Percentiles rank a stretch among this genome's conserved stretches.
Evolutionary conservation across 1,140 invertebrate species (phyloP).

Genomic region (Aphaenogaster rudis): DNA sequence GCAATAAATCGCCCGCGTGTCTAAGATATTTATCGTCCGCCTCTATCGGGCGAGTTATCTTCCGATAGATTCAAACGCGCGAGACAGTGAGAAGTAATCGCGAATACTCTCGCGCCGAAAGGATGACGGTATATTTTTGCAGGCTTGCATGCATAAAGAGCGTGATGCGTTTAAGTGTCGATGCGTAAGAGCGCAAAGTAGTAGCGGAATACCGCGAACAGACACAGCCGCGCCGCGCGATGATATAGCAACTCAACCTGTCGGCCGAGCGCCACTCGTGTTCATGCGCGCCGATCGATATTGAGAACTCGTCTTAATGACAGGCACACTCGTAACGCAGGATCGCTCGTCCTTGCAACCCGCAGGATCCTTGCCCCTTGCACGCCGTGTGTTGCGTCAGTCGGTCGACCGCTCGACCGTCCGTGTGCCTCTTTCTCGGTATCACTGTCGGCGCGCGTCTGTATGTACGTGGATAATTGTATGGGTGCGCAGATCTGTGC

Average conservation of each 20-base stretch:
- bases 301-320: constrained; percentile 80
- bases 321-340: constrained; percentile 69
- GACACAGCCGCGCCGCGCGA: constrained; percentile 4
- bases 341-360: constrained; percentile 81
- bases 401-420: constrained; percentile 66
- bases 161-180: constrained; percentile 37
- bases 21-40: constrained; percentile 19
- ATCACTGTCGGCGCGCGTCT: background rate
- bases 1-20: constrained; percentile 2
- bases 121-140: constrained; percentile 15
- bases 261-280: constrained; percentile 26
- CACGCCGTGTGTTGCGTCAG: constrained; percentile 78
- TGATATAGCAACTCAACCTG: constrained; percentile 28
- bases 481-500: background rate
- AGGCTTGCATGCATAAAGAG: constrained; percentile 27
- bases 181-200: constrained; percentile 55
- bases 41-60: constrained; percentile 33
- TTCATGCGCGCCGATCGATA: constrained; percentile 72
- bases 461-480: background rate
- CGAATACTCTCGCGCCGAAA: constrained; percentile 39
- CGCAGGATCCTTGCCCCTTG: constrained; percentile 83
- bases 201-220: constrained; percentile 19
- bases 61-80: background rate
- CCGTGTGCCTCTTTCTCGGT: constrained; percentile 64
- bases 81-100: constrained; percentile 6